Evolutionary conservation across 2,888 invertebrate genomes (phyloP), one percentile per base, ranked within the genome.

Genomic region (Congeria kusceri): DNA sequence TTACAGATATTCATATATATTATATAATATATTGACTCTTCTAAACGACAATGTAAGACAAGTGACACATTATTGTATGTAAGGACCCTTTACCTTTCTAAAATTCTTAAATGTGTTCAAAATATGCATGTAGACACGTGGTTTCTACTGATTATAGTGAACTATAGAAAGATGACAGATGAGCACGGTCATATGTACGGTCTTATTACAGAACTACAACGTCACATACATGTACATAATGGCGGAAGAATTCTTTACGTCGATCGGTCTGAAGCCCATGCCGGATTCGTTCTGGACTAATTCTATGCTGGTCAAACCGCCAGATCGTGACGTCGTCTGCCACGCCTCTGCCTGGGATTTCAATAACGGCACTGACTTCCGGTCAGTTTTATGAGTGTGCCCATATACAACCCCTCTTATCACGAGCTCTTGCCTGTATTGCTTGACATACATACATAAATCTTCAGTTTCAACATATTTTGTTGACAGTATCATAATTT

Each of bases 291-390:
- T 97, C 94, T 98, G 97, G 97, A 95, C 96, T 46, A 95, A 96
- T 20, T 97, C 97, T 0, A 95, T 98, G 95, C 94, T 98, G 47
- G 96, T 96, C 84, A 95, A 96, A 77, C 97, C 97, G 18, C 28
- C 64, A 1, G 96, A 96, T 81, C 78, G 96, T 95, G 92, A 95
- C 25, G 95, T 95, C 0, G 95, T 96, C 62, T 96, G 96, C 83
- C 95, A 96, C 87, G 96, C 96, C 0, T 95, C 96, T 0, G 96
- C 97, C 0, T 97, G 97, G 97, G 97, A 97, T 93, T 97, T 97
- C 93, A 97, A 96, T 91, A 96, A 97, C 90, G 95, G 95, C 87
- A 95, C 96, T 90, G 98, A 98, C 93, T 97, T 97, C 91, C 95
- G 97, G 97, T 97, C 91, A 79, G 59, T 49, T 46, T 39, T 15